These are phyloP conservation scores for Premnoplex brunnescens DNA, from an alignment of 2,797 vertebrate genomes.

Conservation along the genomic window DNA sequence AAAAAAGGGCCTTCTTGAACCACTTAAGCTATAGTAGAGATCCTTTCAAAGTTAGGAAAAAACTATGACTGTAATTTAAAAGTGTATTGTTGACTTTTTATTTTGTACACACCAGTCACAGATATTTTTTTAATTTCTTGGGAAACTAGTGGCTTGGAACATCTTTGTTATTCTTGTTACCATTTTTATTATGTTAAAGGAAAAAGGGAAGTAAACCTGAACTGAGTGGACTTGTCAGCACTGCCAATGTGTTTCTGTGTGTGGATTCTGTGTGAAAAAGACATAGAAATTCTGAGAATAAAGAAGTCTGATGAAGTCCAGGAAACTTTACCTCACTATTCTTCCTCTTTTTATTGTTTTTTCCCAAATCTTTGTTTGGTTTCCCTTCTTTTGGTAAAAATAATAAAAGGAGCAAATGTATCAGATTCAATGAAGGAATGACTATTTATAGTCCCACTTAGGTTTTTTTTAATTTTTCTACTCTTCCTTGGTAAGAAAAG, in stretches of 20 bases:
- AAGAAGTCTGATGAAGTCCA: not conserved
- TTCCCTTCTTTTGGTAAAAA: not conserved
- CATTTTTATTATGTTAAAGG: not conserved
- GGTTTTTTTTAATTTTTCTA: not conserved
- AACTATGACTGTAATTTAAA: not conserved
- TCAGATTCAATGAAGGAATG: not conserved
- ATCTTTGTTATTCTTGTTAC: not conserved
- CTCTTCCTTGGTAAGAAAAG: not conserved
- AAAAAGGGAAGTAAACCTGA: conserved; percentile 35
- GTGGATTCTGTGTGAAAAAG: not conserved
- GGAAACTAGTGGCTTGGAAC: not conserved
- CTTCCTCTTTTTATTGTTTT: not conserved
- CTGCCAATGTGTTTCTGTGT: not conserved
- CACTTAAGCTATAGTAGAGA: not conserved
- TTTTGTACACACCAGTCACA: not conserved
- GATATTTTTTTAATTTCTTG: not conserved
- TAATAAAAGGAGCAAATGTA: not conserved
- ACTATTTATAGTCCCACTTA: not conserved
- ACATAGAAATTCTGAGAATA: conserved; percentile 24
- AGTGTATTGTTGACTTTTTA: not conserved
- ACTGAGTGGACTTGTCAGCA: not conserved
- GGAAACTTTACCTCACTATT: not conserved
- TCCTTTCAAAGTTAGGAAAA: not conserved
- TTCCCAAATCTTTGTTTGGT: not conserved
- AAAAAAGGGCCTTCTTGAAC: not conserved